phyloP scores from a whole-genome alignment of 2,113 vertebrate genomes.

The Myotis lucifugus region DNA sequence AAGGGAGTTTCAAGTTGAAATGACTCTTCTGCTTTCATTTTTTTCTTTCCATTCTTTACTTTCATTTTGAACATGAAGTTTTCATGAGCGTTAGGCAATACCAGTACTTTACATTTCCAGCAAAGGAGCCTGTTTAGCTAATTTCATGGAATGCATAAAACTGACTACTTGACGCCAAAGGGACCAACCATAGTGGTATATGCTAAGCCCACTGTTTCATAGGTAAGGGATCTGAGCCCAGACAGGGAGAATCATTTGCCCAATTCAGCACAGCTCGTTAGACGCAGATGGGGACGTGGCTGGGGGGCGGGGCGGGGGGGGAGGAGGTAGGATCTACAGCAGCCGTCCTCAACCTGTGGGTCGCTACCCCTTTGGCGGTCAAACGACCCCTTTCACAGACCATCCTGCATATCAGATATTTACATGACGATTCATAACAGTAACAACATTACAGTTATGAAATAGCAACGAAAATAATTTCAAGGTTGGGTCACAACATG shows the following conservation, averaged over 20 bases:
- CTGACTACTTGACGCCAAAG: neutral
- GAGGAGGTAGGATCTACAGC: neutral
- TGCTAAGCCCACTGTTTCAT: neutral
- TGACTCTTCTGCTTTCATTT: conserved; percentile 23
- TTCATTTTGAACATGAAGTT: conserved; percentile 17
- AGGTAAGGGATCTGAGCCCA: neutral
- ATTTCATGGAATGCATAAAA: neutral
- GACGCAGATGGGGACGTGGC: neutral
- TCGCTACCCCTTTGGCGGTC: too few relatives aligned
- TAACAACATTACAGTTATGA: too few relatives aligned
- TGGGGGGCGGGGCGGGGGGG: too few relatives aligned
- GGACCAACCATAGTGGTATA: neutral
- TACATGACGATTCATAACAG: too few relatives aligned
- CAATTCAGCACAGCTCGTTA: neutral
- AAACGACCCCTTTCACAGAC: too few relatives aligned
- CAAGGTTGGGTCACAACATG: too few relatives aligned
- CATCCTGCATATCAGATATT: too few relatives aligned
- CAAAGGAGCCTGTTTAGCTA: neutral
- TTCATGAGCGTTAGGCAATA: neutral
- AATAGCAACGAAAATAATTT: too few relatives aligned
- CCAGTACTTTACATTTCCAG: neutral
- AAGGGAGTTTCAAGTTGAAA: conserved; percentile 51
- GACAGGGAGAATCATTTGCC: neutral
- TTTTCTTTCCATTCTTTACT: conserved; percentile 40
- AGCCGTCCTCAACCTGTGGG: too few relatives aligned